Percentiles rank a stretch among this genome's conserved stretches.
Evolutionary conservation across 2,797 vertebrate genomes (phyloP).

Genomic region (Brachymystax lenok): DNA sequence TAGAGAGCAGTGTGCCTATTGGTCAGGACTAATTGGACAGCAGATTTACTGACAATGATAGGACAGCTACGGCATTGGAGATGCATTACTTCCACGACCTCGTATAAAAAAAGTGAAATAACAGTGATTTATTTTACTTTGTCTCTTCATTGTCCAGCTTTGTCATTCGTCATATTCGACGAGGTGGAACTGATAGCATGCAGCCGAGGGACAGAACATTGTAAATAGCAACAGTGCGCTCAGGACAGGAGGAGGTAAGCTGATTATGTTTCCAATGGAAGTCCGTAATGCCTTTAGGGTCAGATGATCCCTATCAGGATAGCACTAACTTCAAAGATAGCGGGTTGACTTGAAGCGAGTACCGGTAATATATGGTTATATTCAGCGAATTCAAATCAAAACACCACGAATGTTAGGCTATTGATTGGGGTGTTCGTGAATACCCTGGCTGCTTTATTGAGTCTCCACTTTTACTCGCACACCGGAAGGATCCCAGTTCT

Average conservation of each 20-base stretch:
- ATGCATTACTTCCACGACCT: background rate
- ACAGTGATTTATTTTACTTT: background rate
- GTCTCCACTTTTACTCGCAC: background rate
- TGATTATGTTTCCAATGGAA: background rate
- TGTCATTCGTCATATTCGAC: background rate
- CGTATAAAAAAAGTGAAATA: background rate
- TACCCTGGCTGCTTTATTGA: background rate
- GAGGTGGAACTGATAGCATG: background rate
- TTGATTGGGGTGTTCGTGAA: background rate
- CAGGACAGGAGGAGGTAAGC: background rate
- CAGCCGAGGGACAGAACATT: background rate
- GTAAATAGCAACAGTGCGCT: background rate
- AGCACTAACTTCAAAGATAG: background rate
- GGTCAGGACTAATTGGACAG: background rate
- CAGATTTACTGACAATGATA: background rate
- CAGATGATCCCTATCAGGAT: background rate
- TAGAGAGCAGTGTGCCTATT: background rate
- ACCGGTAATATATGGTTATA: background rate
- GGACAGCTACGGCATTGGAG: background rate
- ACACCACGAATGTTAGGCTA: background rate
- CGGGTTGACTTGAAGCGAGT: background rate
- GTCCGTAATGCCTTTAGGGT: background rate
- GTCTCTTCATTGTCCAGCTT: background rate
- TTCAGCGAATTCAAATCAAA: background rate
- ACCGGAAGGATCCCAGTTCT: slow-evolving; percentile 7